Percentiles rank a stretch among this genome's conserved stretches.
Evolutionary conservation across 2,113 vertebrate species (phyloP).

Genomic region (Leucosticte australis): DNA sequence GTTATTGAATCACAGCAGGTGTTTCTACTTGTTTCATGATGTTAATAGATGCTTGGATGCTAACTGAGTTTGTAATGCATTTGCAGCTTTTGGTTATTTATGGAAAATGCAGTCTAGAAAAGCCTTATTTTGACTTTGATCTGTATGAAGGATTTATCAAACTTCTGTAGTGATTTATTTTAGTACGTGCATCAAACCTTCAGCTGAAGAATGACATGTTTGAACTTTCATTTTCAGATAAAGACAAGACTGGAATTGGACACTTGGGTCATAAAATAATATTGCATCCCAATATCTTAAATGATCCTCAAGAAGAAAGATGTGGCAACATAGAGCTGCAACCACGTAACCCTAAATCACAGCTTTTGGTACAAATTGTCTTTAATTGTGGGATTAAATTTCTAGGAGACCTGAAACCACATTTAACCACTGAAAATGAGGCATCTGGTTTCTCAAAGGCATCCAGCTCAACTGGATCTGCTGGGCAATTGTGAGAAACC

Average conservation of each 20-base stretch:
- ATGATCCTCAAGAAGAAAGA: background rate
- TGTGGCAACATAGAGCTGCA: background rate
- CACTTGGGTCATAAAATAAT: background rate
- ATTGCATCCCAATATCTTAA: background rate
- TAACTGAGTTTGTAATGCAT: background rate
- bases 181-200: background rate
- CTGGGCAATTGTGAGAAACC: background rate
- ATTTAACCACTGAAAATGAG: background rate
- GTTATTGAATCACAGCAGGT: background rate
- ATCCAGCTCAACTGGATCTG: background rate
- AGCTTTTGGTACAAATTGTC: slow-evolving; percentile 39
- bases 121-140: background rate
- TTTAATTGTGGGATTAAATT: background rate
- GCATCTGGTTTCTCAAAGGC: background rate
- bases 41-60: background rate
- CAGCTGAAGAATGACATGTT: background rate
- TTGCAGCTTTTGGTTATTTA: background rate
- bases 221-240: background rate
- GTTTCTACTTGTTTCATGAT: background rate
- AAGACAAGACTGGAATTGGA: background rate
- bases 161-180: background rate
- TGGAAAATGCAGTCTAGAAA: background rate
- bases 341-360: slow-evolving; percentile 23
- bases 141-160: background rate
- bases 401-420: background rate